Evolutionary conservation across 2,113 vertebrate genomes (phyloP), one percentile per base, ranked within the genome.

Genomic region (Gymnobelideus leadbeateri): DNA sequence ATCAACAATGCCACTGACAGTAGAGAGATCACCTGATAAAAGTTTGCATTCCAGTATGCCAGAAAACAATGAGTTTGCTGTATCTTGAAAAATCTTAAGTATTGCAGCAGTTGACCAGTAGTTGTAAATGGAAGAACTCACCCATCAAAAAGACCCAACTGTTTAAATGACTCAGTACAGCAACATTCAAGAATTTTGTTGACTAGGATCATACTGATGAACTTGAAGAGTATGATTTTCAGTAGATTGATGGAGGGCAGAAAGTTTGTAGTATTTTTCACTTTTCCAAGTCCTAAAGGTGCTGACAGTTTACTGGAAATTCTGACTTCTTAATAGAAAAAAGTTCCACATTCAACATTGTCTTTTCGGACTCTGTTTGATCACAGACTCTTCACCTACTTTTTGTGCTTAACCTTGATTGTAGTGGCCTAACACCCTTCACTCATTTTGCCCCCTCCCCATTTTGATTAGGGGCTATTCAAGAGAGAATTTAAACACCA

Each of bases 301-400:
- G 25, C 51, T 96, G 96, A 96, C 96, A 97, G 93, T 97, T 95
- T 96, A 43, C 90, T 97, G n/a, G 95, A 96, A 90, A 19, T 89
- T 84, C n/a, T 84, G 14, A 84, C 37, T 43, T 19, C 61, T 77
- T 68, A 37, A 68, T 37, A 37, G 31, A 68, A 68, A 37, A 43
- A 68, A 84, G 19, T 43, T 43, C 8, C 5, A 2, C 19, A 84
- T 84, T 43, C n/a, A 43, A 23, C 68, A 84, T 43, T 23, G n/a
- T 84, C 37, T 84, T 84, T 43, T 84, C 16, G 37, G 43, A 43
- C n/a, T 77, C 68, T 43, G 68, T 43, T 8, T 23, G 19, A 43
- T 84, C 68, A 84, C 68, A 84, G n/a, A 84, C 8, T 19, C 68
- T 84, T 43, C 50, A 0, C 90, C 31, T 43, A 0, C n/a, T 24